A percentile compares a stretch with the other conserved stretches of the same genome.
phyloP scores from a whole-genome alignment of 2,888 invertebrate genomes.

The Rhagonycha lutea region DNA sequence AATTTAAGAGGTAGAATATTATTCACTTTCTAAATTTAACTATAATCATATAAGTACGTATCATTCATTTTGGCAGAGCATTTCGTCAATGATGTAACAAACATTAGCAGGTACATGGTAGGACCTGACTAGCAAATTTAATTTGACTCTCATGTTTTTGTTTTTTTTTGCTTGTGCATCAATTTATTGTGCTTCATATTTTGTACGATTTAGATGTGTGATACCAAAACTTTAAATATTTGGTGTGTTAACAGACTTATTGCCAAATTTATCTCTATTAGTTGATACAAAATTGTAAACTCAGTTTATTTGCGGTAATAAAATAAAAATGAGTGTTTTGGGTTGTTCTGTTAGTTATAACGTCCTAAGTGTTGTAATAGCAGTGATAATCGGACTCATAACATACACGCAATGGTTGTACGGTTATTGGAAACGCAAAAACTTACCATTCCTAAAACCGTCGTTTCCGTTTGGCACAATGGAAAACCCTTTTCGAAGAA shows the following conservation, averaged over 20 bases:
- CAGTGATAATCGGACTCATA: not conserved
- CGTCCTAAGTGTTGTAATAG: not conserved
- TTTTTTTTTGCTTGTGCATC: too few species aligned
- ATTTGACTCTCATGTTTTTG: not conserved
- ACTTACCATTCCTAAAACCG: conserved; percentile 2
- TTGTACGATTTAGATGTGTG: not conserved
- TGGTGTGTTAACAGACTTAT: too few species aligned
- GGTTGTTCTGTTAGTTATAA: not conserved
- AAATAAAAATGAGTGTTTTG: not conserved
- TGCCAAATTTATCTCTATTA: too few species aligned
- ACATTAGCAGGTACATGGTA: not conserved
- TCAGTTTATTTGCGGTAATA: too few species aligned
- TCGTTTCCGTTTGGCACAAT: conserved; percentile 41
- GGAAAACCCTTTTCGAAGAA: conserved; percentile 3
- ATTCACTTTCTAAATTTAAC: too few species aligned
- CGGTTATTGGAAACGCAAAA: too few species aligned
- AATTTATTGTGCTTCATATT: not conserved
- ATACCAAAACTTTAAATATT: not conserved
- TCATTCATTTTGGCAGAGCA: too few species aligned
- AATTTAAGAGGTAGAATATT: too few species aligned
- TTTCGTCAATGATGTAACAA: not conserved
- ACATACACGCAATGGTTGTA: conserved; percentile 5
- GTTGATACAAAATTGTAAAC: too few species aligned
- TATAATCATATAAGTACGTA: too few species aligned
- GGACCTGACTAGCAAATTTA: not conserved